Evolutionary conservation across 30 jellyfish, hydroid and myxozoan genomes (phyloP), one percentile per base, ranked within the genome.

Genomic region (Turritopsis dohrnii): DNA sequence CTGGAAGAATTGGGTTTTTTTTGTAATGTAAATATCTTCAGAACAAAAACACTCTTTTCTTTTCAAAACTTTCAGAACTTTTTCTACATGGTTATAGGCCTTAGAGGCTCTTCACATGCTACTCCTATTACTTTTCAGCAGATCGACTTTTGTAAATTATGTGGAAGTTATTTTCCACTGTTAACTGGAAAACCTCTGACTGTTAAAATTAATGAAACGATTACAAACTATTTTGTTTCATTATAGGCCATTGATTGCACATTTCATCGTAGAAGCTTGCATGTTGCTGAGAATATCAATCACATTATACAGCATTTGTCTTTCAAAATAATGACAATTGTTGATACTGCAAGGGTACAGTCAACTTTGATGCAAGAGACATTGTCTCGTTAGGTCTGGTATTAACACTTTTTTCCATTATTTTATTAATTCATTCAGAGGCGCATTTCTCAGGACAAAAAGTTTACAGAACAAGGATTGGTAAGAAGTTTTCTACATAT

Each of bases 191-290:
- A n/a, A n/a, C n/a, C n/a, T n/a, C n/a, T n/a, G n/a, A n/a, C n/a
- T n/a, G n/a, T n/a, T n/a, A n/a, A n/a, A n/a, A n/a, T n/a, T n/a
- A n/a, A n/a, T n/a, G n/a, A n/a, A n/a, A 41, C 60, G 9, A 1
- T 28, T 72, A 1, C 1, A 5, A 41, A 41, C 9, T 41, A 3
- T 41, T 41, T 41, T 41, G 60, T 41, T 3, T 41, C 13, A 41
- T 72, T 71, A 28, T 52, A 93, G 98, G 98, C 96, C 1, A 93
- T 93, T 26, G 98, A 93, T 74, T 83, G 84, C 76, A 93, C 98
- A 7, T 93, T 93, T 81, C 98, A 93, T 77, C 85, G 96, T 19
- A 81, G 98, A 54, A 88, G 94, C 76, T 84, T 93, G 95, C 85
- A 79, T 25, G 71, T 88, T 17, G 83, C 95, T 1, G 96, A 93